Evolutionary conservation across 1,140 invertebrate species (phyloP).

Genomic region (Penaeus vannamei): DNA sequence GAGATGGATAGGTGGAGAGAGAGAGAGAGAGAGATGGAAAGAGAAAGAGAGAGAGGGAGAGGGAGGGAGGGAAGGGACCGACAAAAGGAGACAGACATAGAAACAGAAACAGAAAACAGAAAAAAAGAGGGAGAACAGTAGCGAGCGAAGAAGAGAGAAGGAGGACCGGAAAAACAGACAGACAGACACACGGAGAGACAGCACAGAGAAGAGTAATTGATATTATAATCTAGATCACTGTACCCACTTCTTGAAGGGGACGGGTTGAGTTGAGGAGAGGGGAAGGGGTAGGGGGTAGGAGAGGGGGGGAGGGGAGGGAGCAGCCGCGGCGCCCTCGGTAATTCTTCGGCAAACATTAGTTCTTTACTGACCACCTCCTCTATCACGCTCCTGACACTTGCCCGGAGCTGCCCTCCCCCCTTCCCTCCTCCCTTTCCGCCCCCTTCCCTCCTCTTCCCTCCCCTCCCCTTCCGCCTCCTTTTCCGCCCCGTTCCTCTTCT

Average conservation of each 20-base stretch:
- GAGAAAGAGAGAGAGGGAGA: no score
- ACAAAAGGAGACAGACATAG: not conserved
- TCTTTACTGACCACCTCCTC: not conserved
- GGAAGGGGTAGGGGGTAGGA: not conserved
- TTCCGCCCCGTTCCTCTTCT: not conserved
- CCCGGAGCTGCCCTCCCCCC: not conserved
- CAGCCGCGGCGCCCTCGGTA: no score
- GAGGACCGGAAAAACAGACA: not conserved
- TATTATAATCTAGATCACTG: not conserved
- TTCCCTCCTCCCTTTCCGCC: not conserved
- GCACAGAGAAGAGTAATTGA: no score
- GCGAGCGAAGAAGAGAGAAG: not conserved
- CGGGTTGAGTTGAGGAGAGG: not conserved
- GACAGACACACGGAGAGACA: no score
- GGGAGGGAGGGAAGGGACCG: not conserved
- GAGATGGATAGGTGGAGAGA: no score
- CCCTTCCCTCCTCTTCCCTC: not conserved
- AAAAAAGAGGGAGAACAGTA: not conserved
- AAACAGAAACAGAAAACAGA: not conserved
- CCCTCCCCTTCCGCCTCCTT: not conserved
- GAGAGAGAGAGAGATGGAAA: not conserved
- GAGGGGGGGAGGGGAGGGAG: no score
- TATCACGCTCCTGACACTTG: conserved; percentile 6
- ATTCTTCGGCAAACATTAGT: no score
- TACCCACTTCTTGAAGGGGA: not conserved